These are phyloP conservation scores for Craniophora ligustri DNA, from an alignment of 2,888 invertebrate genomes.

Conservation along the genomic window DNA sequence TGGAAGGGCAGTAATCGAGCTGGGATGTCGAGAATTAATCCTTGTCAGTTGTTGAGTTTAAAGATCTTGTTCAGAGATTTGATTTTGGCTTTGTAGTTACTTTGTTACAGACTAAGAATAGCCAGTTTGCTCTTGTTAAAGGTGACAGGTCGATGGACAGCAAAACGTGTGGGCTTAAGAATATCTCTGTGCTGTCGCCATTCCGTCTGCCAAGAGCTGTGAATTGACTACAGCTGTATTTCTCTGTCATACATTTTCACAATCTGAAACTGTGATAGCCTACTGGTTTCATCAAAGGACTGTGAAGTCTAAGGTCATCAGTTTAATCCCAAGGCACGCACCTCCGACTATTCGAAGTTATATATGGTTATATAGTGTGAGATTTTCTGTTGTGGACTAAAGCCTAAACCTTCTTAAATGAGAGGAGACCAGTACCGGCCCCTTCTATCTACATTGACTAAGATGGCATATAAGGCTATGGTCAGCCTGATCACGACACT, in stretches of 20 bases:
- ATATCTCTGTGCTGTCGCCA: slow-evolving; percentile 34
- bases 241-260: not conserved
- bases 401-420: no score
- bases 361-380: no score
- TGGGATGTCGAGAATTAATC: slow-evolving; percentile 41
- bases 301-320: no score
- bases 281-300: not conserved
- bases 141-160: slow-evolving; percentile 31
- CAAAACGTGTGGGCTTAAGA: slow-evolving; percentile 20
- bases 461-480: no score
- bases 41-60: slow-evolving; percentile 30
- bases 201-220: slow-evolving; percentile 36
- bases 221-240: not conserved
- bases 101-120: slow-evolving; percentile 17
- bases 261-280: not conserved
- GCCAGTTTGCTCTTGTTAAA: slow-evolving; percentile 8
- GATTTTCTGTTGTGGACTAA: no score
- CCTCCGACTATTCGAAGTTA: no score
- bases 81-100: slow-evolving; percentile 17
- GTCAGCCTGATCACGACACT: no score
- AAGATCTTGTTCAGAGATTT: slow-evolving; percentile 15
- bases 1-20: slow-evolving; percentile 45
- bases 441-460: no score
- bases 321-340: no score
- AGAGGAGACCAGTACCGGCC: no score